phyloP scores from a whole-genome alignment of 2,888 invertebrate species.

The Drosophila anomelani region DNA sequence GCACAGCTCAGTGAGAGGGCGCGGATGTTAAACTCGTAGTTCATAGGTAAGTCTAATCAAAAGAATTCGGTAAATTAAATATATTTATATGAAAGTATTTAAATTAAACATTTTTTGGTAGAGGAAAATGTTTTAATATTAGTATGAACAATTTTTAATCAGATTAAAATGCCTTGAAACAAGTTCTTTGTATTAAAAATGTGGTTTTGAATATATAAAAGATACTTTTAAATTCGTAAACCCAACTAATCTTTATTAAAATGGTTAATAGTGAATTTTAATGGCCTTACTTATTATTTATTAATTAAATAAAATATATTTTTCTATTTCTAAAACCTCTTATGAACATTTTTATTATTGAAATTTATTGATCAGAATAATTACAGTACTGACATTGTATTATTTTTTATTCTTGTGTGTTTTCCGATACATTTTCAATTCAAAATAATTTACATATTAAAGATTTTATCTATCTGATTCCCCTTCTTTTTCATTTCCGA shows the following conservation, averaged over 20 bases:
- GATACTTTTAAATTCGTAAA: no score
- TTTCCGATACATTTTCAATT: background rate
- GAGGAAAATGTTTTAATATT: no score
- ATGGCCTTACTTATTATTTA: background rate
- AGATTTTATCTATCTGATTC: background rate
- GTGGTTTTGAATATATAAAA: no score
- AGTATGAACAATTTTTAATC: background rate
- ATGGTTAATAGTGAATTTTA: background rate
- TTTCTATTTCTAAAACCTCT: background rate
- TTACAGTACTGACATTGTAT: background rate
- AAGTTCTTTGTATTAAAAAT: background rate
- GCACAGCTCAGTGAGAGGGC: slow-evolving; percentile 8
- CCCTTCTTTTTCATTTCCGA: background rate
- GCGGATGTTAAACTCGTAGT: background rate
- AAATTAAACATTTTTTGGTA: no score
- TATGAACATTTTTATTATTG: no score
- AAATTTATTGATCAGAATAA: background rate
- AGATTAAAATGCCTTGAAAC: background rate
- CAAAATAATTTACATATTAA: background rate
- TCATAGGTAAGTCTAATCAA: slow-evolving; percentile 12
- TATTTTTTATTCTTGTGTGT: background rate
- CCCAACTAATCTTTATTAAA: background rate
- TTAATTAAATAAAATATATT: background rate
- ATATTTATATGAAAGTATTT: no score
- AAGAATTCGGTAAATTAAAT: background rate